Conservation (phyloP, 2,797 vertebrate species). For the Fistularia tabacaria region DNA sequence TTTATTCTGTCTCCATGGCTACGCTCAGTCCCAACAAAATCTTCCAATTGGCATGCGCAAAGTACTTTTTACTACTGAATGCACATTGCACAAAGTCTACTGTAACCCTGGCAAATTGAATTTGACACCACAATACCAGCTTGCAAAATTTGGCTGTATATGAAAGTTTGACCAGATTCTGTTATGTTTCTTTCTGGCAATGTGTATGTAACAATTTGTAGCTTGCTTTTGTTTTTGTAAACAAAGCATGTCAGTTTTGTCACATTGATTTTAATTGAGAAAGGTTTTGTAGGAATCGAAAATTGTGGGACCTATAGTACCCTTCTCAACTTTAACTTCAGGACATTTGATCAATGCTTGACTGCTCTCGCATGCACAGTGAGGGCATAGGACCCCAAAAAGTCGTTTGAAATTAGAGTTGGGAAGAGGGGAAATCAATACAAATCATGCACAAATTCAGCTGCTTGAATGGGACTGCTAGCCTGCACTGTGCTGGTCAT, state of each 20-base stretch:
- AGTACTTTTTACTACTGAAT: conserved; percentile 76
- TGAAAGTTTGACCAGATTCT: conserved; percentile 69
- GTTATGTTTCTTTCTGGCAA: conserved; percentile 71
- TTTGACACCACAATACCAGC: conserved; percentile 69
- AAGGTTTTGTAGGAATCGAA: conserved; percentile 66
- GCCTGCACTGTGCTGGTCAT: conserved; percentile 82
- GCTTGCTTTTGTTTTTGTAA: conserved; percentile 80
- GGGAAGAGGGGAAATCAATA: conserved; percentile 73
- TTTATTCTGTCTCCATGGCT: conserved; percentile 99
- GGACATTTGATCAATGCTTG: conserved; percentile 66
- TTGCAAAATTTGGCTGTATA: conserved; percentile 71
- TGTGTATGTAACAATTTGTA: conserved; percentile 75
- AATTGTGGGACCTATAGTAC: conserved; percentile 68
- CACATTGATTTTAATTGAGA: conserved; percentile 70
- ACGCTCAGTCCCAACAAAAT: conserved; percentile 96
- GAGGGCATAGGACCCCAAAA: conserved; percentile 65
- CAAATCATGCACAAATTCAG: conserved; percentile 85
- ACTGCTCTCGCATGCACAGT: conserved; percentile 74
- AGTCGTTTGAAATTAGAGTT: conserved; percentile 73
- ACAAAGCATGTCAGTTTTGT: conserved; percentile 78
- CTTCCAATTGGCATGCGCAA: conserved; percentile 83
- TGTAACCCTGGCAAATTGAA: conserved; percentile 68
- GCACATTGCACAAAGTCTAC: conserved; percentile 76
- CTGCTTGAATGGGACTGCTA: conserved; percentile 97
- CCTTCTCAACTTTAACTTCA: conserved; percentile 80